Evolutionary conservation across 2,113 vertebrate genomes (phyloP).

Genomic region (Proterorhinus semilunaris): DNA sequence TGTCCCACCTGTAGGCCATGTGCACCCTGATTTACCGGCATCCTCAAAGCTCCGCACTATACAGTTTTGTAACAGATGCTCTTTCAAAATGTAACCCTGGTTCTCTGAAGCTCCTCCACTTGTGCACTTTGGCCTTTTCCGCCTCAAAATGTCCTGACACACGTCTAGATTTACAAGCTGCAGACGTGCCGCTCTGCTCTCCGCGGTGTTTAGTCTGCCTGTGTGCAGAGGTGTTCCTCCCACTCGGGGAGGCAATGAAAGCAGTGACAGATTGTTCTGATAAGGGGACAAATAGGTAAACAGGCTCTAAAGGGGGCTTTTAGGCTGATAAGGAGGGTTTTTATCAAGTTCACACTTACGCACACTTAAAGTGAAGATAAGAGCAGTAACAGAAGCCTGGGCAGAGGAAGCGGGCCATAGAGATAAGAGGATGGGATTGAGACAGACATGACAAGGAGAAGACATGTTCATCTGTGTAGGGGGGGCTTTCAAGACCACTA

Average conservation of each 20-base stretch:
- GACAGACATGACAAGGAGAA: neutral
- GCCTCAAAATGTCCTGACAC: conserved; percentile 36
- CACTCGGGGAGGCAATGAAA: conserved; percentile 47
- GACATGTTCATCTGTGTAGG: neutral
- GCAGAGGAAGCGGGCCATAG: conserved; percentile 50
- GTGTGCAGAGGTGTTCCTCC: conserved; percentile 13
- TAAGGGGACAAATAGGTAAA: conserved; percentile 55
- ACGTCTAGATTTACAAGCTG: conserved; percentile 54
- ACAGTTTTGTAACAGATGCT: conserved; percentile 44
- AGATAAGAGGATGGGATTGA: conserved; percentile 41
- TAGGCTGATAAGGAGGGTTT: conserved; percentile 53
- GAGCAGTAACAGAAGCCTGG: conserved; percentile 51
- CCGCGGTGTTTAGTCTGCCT: conserved; percentile 39
- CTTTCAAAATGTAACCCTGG: conserved; percentile 51
- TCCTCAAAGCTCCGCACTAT: conserved; percentile 31
- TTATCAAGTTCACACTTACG: conserved; percentile 17
- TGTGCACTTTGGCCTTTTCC: conserved; percentile 31
- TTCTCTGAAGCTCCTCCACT: conserved; percentile 57
- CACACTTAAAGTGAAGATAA: conserved; percentile 48
- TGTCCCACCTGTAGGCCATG: conserved; percentile 65
- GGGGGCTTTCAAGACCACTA: too few species aligned
- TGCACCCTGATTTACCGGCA: conserved; percentile 66
- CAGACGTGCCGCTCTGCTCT: conserved; percentile 39
- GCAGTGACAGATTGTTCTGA: conserved; percentile 63
- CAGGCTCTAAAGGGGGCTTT: conserved; percentile 39